Base-by-base conservation (phyloP, 2,797 vertebrate species). In the Sebastes melanostomus region DNA sequence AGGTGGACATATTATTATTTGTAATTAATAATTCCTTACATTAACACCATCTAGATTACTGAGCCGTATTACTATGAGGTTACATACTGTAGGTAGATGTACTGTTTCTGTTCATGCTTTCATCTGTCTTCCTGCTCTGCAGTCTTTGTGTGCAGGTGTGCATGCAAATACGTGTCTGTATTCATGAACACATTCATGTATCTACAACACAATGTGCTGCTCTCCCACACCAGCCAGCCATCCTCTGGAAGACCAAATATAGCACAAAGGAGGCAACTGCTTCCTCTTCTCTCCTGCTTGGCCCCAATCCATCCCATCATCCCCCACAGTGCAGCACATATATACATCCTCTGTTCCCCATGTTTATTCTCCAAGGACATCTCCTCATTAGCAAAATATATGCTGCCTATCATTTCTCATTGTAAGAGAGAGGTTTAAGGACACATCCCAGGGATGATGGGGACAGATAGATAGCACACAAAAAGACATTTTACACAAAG, bases 191-290 rank as follows among this genome's bases (percentile, higher is more conserved):
- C 76, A 78, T 81, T 87, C 80, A 73, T 88, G 82, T 36, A 69
- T 88, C 80, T 58, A 71, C 85, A 81, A 88, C 83, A 93, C 91
- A 92, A 91, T 88, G 88, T 74, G 42, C 74, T 72, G 78, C 92
- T 92, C 92, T 92, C 93, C 92, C 92, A 94, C 94, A 93, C 91
- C 84, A 87, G 90, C 88, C 88, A 87, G 90, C 88, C 88, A 87
- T 94, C 88, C 90, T 93, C 90, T 91, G 91, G 88, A 83, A 90
- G 78, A 92, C 94, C 94, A 95, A 96, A 96, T 94, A 95, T 95
- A 95, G 95, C 92, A 93, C 93, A 95, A 90, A 90, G 86, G 86
- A 92, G 90, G 81, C 87, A 91, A 92, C 88, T 69, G 93, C 94
- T 93, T 94, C 92, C 94, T 95, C 93, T 89, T 88, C 92, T 87